Evolutionary conservation across 1,140 invertebrate genomes (phyloP), one percentile per base, ranked within the genome.

Genomic region (Drosophila simulans): DNA sequence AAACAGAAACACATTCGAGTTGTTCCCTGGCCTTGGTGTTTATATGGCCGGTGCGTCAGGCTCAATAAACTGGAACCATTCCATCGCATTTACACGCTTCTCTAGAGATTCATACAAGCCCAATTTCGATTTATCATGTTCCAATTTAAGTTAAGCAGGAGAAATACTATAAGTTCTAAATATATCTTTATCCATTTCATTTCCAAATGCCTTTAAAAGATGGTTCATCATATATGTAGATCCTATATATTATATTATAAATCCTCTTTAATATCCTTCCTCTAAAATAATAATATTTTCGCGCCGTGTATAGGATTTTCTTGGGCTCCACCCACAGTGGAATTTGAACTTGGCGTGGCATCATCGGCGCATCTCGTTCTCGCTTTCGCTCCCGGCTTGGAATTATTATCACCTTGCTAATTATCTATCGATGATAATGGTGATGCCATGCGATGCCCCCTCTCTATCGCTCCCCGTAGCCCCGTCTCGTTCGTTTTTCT

Each of bases 21-120:
- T 88, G 74, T 79, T 83, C 79, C 83, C 69, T 88, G 80, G 75
- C 83, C 79, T 88, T 88, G 71, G 58, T 84, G 85, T 85, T 85
- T 84, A 84, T 84, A 85, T 88, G 79, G 55, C 74, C 64, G 64
- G 43, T 77, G 77, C 66, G 81, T 80, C 66, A 85, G 81, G 66
- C 62, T 77, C 63, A 65, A 53, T 68, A 73, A 55, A 56, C 35
- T 74, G 43, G 37, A 53, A 20, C 40, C 58, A 53, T 58, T 69
- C n/a, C n/a, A 42, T 42, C 42, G 54, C 59, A 22, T 42, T 27
- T 22, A 58, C 31, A 8, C 8, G 31, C 15, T 59, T 42, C 59
- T 37, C 37, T 42, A 4, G 54, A 59, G 59, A 59, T 58, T 42
- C 2, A 34, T 37, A 63, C 55, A 13, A 13, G 31, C 31, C 8